A percentile compares a stretch with the other conserved stretches of the same genome.
Conservation (phyloP, 2,888 invertebrate species). For the Octonoba sinensis region DNA sequence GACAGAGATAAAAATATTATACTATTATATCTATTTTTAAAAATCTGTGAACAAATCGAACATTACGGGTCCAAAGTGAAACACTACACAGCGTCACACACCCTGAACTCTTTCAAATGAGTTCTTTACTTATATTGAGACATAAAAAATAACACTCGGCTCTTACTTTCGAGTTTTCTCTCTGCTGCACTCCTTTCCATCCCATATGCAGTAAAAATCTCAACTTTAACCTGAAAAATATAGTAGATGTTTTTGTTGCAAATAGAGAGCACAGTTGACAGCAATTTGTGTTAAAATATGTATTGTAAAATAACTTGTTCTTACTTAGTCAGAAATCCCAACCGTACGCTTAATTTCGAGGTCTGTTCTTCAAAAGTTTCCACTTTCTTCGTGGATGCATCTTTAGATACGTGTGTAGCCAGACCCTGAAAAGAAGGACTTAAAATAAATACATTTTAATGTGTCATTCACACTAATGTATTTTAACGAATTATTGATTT, state of each 20-base stretch:
- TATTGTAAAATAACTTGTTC: not conserved
- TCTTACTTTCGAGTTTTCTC: slow-evolving; percentile 78
- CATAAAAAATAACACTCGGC: too few relatives aligned
- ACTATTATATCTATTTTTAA: too few relatives aligned
- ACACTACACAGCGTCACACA: too few relatives aligned
- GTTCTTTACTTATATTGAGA: too few relatives aligned
- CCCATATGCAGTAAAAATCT: slow-evolving; percentile 77
- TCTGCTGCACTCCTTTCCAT: slow-evolving; percentile 76
- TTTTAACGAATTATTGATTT: too few relatives aligned
- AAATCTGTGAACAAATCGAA: too few relatives aligned
- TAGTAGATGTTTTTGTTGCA: not conserved
- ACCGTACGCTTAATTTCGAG: not conserved
- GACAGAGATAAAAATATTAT: too few relatives aligned
- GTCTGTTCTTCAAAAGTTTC: not conserved
- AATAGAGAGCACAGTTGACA: not conserved
- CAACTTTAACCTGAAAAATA: slow-evolving; percentile 4
- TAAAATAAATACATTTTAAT: too few relatives aligned
- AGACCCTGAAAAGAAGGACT: slow-evolving; percentile 3
- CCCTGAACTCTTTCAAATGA: too few relatives aligned
- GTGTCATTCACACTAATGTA: too few relatives aligned
- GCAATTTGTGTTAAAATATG: not conserved
- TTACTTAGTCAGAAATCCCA: slow-evolving; percentile 9
- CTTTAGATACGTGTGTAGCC: not conserved
- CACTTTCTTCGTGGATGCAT: not conserved
- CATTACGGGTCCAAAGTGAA: too few relatives aligned